A percentile compares a stretch with the other conserved stretches of the same genome.
Evolutionary conservation across 2,888 invertebrate genomes (phyloP).

Genomic region (Lithophane leautieri): DNA sequence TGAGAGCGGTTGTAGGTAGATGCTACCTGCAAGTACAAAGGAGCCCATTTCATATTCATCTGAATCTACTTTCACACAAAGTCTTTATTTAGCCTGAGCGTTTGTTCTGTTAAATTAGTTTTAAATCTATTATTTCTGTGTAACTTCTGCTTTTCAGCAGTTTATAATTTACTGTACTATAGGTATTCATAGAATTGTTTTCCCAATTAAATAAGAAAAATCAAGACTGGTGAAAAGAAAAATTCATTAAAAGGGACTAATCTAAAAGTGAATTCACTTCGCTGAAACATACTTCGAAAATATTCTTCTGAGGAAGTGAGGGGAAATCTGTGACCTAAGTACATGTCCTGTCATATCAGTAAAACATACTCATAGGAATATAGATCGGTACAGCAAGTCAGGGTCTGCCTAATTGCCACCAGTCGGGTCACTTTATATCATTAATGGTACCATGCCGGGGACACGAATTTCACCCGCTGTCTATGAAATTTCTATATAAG

Average conservation of each 20-base stretch:
- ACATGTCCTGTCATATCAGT: no score
- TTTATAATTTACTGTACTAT: neutral
- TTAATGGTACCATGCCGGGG: constrained; percentile 71
- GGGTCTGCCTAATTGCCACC: constrained; percentile 59
- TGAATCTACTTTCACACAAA: constrained; percentile 8
- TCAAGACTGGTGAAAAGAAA: neutral
- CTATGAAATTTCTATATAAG: constrained; percentile 79
- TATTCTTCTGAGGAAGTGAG: neutral
- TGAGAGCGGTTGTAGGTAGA: neutral
- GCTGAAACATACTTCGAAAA: neutral
- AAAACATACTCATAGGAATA: no score
- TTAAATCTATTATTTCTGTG: constrained; percentile 10
- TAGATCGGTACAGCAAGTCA: constrained; percentile 34
- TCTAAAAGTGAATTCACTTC: neutral
- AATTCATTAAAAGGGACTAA: no score
- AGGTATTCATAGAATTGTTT: neutral
- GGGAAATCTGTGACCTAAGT: constrained; percentile 17
- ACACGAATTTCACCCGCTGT: constrained; percentile 68
- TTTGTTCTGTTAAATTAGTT: constrained; percentile 12
- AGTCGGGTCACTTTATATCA: constrained; percentile 73
- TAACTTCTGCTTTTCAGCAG: neutral
- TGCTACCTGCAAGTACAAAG: neutral
- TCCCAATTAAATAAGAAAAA: neutral
- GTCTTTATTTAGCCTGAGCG: neutral
- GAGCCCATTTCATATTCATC: constrained; percentile 9